phyloP scores from a whole-genome alignment of 2,113 vertebrate genomes.

The Apaloderma vittatum region DNA sequence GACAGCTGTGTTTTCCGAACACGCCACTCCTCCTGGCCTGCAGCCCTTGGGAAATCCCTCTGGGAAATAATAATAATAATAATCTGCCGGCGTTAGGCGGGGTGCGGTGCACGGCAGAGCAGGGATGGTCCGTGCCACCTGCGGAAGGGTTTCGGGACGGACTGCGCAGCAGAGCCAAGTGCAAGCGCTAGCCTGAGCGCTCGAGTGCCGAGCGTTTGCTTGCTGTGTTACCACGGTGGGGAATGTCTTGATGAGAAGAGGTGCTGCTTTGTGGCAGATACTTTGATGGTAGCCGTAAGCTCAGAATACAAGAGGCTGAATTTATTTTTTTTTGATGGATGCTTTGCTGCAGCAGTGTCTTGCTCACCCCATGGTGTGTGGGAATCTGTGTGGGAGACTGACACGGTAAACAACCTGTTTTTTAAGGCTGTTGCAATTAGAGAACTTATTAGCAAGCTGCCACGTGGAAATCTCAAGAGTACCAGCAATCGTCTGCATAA shows the following conservation, averaged over 20 bases:
- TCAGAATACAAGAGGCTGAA: background rate
- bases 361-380: conserved; percentile 4
- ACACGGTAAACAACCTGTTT: conserved; percentile 52
- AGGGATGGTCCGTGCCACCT: background rate
- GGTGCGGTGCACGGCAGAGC: background rate
- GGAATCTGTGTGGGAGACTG: background rate
- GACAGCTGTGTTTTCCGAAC: background rate
- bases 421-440: conserved; percentile 49
- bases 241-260: background rate
- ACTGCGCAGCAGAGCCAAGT: background rate
- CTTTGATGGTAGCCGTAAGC: background rate
- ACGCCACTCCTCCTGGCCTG: accelerated
- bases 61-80: background rate
- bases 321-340: background rate
- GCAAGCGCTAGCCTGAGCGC: background rate
- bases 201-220: background rate
- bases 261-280: conserved; percentile 43
- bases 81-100: background rate
- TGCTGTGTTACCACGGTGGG: background rate
- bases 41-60: conserved; percentile 13
- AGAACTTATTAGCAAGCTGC: conserved; percentile 16
- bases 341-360: conserved; percentile 9
- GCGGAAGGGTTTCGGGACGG: background rate
- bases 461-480: background rate
- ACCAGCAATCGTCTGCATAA: background rate